Evolutionary conservation across 2,113 vertebrate species (phyloP), one percentile per base, ranked within the genome.

Genomic region (Erythrolamprus reginae): DNA sequence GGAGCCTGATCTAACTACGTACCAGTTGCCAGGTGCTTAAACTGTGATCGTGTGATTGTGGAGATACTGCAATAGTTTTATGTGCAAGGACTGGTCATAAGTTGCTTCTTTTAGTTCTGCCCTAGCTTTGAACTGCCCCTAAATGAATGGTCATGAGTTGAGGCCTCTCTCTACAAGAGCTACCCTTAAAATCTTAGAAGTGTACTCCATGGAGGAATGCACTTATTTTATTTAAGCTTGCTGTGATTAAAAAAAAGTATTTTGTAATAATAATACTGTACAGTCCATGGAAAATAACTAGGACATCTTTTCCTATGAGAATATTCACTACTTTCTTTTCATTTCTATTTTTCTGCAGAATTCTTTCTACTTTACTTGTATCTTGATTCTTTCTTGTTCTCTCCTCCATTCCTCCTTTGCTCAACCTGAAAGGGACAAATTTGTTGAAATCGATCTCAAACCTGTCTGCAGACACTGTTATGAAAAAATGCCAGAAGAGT

Each of bases 381-480:
- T 92, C 92, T 96, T 96, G 96, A 96, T 92, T 90, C 92, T 86
- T 90, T 94, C 89, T 88, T 95, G 85, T 96, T 96, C 91, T 95
- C 89, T 96, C 93, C 94, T 95, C 95, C 94, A 48, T 95, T 95
- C 95, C 93, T 96, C 93, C 95, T 95, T 88, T 93, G 91, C 94
- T 92, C 90, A 96, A 93, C 93, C 94, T 91, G 82, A 94, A 98
- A 99, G 99, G 97, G 98, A 99, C 97, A 99, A 98, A 93, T 99
- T 99, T 98, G 98, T 99, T 97, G 99, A 99, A 97, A 98, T 99
- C 96, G 99, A 99, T 96, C 97, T 99, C 96, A 99, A 99, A 96
- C 99, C 99, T 48, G 98, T 99, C 96, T 99, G 99, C 97, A 99
- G 98, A 96, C 98, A 98, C 96, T 99, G 99, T 97, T 99, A 99